These are phyloP conservation scores for Lissonota sp. DNA, from an alignment of 2,888 invertebrate genomes.

Conservation along the genomic window DNA sequence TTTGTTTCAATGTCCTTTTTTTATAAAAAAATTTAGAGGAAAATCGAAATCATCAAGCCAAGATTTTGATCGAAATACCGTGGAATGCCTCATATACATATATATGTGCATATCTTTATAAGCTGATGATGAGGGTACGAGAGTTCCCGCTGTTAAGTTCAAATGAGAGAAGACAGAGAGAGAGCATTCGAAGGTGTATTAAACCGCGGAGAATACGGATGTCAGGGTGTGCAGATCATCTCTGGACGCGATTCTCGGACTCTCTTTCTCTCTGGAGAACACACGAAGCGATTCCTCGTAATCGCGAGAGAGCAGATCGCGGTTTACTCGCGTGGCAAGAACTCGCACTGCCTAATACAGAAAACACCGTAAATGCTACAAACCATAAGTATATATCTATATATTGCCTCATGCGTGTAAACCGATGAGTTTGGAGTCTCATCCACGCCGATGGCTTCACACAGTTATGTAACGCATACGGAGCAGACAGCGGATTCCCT, in stretches of 20 bases:
- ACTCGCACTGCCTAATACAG: constrained; percentile 81
- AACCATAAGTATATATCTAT: constrained; percentile 1
- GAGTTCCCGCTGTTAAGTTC: constrained; percentile 36
- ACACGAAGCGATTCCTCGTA: constrained; percentile 73
- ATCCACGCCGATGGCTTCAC: constrained; percentile 35
- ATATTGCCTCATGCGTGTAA: constrained; percentile 18
- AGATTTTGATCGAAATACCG: no score
- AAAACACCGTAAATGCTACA: constrained; percentile 75
- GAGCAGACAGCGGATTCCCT: no score
- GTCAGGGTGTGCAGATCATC: constrained; percentile 67
- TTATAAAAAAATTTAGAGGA: no score
- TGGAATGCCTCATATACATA: constrained; percentile 13
- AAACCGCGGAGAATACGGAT: constrained; percentile 50
- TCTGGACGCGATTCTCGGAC: constrained; percentile 41
- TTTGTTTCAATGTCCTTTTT: no score
- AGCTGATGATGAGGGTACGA: constrained; percentile 57
- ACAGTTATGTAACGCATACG: constrained; percentile 25
- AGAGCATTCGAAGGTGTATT: constrained; percentile 36
- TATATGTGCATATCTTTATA: constrained; percentile 8
- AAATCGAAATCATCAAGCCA: no score
- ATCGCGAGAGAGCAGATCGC: constrained; percentile 63
- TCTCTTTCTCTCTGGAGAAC: constrained; percentile 45
- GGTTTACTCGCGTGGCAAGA: constrained; percentile 71
- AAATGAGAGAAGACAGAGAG: constrained; percentile 42
- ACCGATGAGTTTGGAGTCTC: constrained; percentile 46